These are phyloP conservation scores for Brachyhypopomus occidentalis DNA, from an alignment of 2,113 vertebrate genomes.

Conservation along the genomic window DNA sequence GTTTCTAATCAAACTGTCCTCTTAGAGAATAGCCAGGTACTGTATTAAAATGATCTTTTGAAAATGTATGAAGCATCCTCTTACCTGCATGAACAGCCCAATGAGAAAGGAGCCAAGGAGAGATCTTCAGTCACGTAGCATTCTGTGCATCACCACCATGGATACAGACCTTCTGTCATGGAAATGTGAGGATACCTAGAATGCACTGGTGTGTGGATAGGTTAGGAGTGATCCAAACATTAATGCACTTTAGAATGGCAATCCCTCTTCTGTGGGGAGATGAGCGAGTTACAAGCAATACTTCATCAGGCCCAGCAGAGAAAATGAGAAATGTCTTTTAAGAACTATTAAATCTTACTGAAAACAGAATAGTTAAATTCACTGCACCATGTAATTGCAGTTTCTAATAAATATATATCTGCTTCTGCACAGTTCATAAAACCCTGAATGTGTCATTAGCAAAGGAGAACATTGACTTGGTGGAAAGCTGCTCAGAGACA, in stretches of 20 bases:
- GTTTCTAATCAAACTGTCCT: not conserved
- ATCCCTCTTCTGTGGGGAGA: slow-evolving; percentile 60
- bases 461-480: slow-evolving; percentile 58
- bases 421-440: slow-evolving; percentile 72
- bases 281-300: slow-evolving; percentile 57
- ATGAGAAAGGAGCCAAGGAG: slow-evolving; percentile 72
- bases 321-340: slow-evolving; percentile 61
- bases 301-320: slow-evolving; percentile 59
- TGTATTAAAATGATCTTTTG: not conserved
- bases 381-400: slow-evolving; percentile 73
- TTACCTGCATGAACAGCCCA: slow-evolving; percentile 73
- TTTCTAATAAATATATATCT: slow-evolving; percentile 65
- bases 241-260: slow-evolving; percentile 60
- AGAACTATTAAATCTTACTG: slow-evolving; percentile 64
- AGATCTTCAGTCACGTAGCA: slow-evolving; percentile 65
- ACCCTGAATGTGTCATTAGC: slow-evolving; percentile 58
- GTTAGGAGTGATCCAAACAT: slow-evolving; percentile 32
- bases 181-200: not conserved
- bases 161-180: not conserved
- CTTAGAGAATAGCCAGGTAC: not conserved
- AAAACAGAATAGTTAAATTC: slow-evolving; percentile 73
- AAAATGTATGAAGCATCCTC: slow-evolving; percentile 8
- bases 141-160: not conserved
- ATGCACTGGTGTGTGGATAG: slow-evolving; percentile 13
- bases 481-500: slow-evolving; percentile 49